Conservation (phyloP, 1,140 invertebrate genomes). For the Tigriopus japonicus region DNA sequence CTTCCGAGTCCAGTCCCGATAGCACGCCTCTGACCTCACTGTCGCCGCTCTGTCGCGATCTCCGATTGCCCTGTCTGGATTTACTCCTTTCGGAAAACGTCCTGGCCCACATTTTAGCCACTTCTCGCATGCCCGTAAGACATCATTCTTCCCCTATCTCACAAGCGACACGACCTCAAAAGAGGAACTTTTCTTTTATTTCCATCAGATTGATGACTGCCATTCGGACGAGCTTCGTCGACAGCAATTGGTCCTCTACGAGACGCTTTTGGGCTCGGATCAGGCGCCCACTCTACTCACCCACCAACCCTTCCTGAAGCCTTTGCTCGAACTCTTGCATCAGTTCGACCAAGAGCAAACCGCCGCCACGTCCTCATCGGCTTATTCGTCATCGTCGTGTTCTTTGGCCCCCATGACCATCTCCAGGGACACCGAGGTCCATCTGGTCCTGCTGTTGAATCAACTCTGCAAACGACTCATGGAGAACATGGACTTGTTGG, state of each 20-base stretch:
- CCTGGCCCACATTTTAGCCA: not conserved
- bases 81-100: constrained; percentile 1
- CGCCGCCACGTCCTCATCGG: too few relatives aligned
- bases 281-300: not conserved
- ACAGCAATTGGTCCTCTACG: not conserved
- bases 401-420: not conserved
- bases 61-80: not conserved
- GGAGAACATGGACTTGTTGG: not conserved
- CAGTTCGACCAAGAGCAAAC: too few relatives aligned
- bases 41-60: too few relatives aligned
- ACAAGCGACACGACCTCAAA: not conserved
- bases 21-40: too few relatives aligned
- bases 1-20: not conserved
- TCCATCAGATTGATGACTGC: not conserved
- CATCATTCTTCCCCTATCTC: too few relatives aligned
- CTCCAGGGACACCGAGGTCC: not conserved
- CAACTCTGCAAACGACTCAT: not conserved
- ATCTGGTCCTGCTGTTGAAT: not conserved
- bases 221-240: not conserved
- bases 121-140: constrained; percentile 1
- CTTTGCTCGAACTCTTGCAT: too few relatives aligned
- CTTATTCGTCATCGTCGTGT: too few relatives aligned
- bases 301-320: not conserved
- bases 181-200: not conserved
- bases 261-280: not conserved